These are phyloP conservation scores for Drosophila pandora DNA, from an alignment of 1,140 invertebrate genomes.

Conservation along the genomic window DNA sequence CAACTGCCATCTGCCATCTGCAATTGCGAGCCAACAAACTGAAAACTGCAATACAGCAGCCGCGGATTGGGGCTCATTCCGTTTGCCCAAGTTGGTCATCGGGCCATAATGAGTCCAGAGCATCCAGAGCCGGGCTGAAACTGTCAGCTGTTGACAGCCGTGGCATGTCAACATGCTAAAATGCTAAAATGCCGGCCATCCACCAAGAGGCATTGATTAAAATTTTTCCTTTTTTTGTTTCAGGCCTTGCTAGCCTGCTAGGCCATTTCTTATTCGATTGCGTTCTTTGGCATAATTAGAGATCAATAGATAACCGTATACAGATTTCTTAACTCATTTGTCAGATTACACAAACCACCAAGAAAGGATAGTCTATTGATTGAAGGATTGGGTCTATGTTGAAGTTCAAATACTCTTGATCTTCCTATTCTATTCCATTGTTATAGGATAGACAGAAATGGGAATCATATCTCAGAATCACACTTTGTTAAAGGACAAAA, in stretches of 20 bases:
- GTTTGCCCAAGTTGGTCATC: constrained; percentile 80
- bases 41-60: constrained; percentile 41
- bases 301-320: constrained; percentile 52
- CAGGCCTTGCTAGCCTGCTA: neutral
- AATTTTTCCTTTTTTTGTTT: constrained; percentile 51
- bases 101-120: constrained; percentile 73
- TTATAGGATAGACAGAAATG: no score
- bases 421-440: no score
- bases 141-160: constrained; percentile 78
- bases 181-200: constrained; percentile 73
- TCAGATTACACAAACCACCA: constrained; percentile 11
- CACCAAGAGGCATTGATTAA: constrained; percentile 72
- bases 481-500: no score
- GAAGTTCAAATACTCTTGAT: no score
- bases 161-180: constrained; percentile 80
- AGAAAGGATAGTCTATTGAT: no score
- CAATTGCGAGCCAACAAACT: constrained; percentile 11
- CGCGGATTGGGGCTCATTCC: constrained; percentile 74
- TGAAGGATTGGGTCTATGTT: no score
- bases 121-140: constrained; percentile 32
- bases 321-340: constrained; percentile 44
- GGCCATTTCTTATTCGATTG: constrained; percentile 34
- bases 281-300: constrained; percentile 45
- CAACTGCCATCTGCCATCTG: constrained; percentile 15
- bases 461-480: no score